Evolutionary conservation across 2,888 invertebrate genomes (phyloP).

Genomic region (Meganola albula): DNA sequence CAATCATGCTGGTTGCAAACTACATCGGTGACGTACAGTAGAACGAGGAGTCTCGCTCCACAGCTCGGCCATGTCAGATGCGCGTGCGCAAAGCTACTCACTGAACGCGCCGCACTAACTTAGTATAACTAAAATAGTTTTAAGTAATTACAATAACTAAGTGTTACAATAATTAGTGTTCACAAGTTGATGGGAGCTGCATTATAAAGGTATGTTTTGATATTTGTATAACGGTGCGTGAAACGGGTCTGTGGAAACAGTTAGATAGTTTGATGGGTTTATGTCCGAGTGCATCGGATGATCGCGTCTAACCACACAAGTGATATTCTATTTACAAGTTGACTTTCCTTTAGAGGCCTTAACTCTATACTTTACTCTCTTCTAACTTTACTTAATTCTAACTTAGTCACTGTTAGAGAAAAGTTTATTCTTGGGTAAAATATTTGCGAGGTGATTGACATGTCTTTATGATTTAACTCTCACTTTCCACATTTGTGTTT

Average conservation of each 20-base stretch:
- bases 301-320: slow-evolving; percentile 4
- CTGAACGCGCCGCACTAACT: slow-evolving; percentile 35
- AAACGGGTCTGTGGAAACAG: slow-evolving; percentile 38
- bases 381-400: too few relatives aligned
- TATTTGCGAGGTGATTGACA: neutral
- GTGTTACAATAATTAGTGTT: slow-evolving; percentile 31
- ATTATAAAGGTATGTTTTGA: slow-evolving; percentile 45
- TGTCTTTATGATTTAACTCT: neutral
- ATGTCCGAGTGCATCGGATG: slow-evolving; percentile 14
- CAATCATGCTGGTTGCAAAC: slow-evolving; percentile 48
- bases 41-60: slow-evolving; percentile 26
- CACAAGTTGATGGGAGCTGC: slow-evolving; percentile 43
- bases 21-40: slow-evolving; percentile 38
- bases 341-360: too few relatives aligned
- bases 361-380: too few relatives aligned
- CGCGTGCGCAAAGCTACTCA: slow-evolving; percentile 42
- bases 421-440: too few relatives aligned
- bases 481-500: neutral
- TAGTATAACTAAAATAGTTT: slow-evolving; percentile 19
- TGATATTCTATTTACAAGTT: too few relatives aligned
- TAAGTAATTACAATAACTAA: slow-evolving; percentile 23
- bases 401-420: too few relatives aligned
- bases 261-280: slow-evolving; percentile 31
- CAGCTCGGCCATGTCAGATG: slow-evolving; percentile 43
- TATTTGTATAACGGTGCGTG: slow-evolving; percentile 32